These are phyloP conservation scores for Sternarchorhynchus goeldii DNA, from an alignment of 2,797 vertebrate genomes.

Conservation along the genomic window DNA sequence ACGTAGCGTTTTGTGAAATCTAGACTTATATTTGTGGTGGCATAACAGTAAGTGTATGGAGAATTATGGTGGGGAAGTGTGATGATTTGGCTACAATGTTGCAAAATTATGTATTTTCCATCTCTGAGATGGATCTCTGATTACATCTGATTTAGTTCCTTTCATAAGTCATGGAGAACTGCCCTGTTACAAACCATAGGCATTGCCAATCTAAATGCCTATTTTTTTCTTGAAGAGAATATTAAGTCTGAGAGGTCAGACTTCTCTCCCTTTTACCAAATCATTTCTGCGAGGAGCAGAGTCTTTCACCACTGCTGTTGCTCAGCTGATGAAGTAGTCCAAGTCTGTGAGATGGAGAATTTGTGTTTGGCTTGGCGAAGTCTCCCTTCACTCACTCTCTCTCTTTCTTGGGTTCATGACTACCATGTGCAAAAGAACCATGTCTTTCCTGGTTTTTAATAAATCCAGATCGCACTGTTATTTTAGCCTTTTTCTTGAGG, in stretches of 20 bases:
- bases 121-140: conserved; percentile 38
- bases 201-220: conserved; percentile 47
- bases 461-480: conserved; percentile 67
- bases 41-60: conserved; percentile 27
- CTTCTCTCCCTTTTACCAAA: conserved; percentile 57
- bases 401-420: conserved; percentile 59
- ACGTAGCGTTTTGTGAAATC: conserved; percentile 17
- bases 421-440: conserved; percentile 65
- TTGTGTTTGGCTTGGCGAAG: conserved; percentile 71
- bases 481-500: conserved; percentile 62
- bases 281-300: conserved; percentile 58
- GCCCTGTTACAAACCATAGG: conserved; percentile 40
- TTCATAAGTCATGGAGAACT: conserved; percentile 22
- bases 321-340: conserved; percentile 73
- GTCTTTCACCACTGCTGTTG: conserved; percentile 65
- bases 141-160: conserved; percentile 48
- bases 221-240: conserved; percentile 54
- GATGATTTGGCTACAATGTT: conserved; percentile 29
- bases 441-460: conserved; percentile 61
- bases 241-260: conserved; percentile 64
- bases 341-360: conserved; percentile 63
- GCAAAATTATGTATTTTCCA: conserved; percentile 47
- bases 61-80: conserved; percentile 40
- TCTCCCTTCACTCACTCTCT: no score
- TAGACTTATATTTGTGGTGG: background rate